Conservation (phyloP, 2,113 vertebrate species). For the Serinus canaria region DNA sequence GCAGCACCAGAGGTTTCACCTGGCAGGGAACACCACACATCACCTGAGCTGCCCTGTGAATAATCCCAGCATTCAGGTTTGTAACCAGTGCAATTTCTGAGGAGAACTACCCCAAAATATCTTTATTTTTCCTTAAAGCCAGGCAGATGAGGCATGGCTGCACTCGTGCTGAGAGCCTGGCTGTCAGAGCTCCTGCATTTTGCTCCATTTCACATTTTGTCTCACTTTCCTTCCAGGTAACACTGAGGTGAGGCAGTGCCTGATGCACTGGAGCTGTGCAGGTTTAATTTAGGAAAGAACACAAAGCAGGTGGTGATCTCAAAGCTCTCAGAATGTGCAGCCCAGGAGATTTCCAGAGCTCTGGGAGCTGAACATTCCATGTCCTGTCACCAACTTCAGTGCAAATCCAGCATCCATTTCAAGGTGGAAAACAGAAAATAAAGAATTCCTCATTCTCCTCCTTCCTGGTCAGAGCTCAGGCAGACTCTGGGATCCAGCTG, state of each 20-base stretch:
- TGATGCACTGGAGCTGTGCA: background rate
- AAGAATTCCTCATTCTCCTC: background rate
- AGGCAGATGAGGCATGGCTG: background rate
- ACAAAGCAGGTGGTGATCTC: background rate
- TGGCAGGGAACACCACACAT: background rate
- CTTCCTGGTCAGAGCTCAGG: background rate
- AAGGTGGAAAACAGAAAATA: background rate
- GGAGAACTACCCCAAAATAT: background rate
- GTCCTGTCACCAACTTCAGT: background rate
- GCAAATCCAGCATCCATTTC: background rate
- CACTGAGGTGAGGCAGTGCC: background rate
- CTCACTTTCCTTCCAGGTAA: background rate
- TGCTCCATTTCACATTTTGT: background rate
- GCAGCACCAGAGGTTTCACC: background rate
- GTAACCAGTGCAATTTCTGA: fast-evolving
- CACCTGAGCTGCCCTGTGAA: background rate
- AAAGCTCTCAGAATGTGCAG: background rate
- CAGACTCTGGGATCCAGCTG: background rate
- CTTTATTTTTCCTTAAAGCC: background rate
- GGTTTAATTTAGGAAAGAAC: background rate
- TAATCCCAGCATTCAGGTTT: background rate
- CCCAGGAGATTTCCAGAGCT: background rate
- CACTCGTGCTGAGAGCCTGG: background rate
- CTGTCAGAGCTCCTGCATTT: background rate
- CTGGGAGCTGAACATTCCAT: background rate